These are phyloP conservation scores for Aphelocoma coerulescens DNA, from an alignment of 2,113 vertebrate species.

Conservation along the genomic window DNA sequence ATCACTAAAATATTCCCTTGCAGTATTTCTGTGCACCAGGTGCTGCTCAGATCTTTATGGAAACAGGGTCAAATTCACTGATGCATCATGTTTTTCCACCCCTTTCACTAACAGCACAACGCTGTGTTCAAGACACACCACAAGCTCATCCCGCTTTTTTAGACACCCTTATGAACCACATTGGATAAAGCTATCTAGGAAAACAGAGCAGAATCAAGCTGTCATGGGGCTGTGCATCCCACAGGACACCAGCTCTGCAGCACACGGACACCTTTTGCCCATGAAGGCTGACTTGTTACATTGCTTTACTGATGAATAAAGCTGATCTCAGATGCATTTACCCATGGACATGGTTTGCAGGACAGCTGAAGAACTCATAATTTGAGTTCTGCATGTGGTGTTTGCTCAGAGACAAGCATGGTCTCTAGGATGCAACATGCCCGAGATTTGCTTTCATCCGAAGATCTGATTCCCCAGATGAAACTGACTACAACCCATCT, in stretches of 20 bases:
- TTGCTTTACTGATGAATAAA: not conserved
- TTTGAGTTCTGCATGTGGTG: not conserved
- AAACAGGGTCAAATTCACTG: not conserved
- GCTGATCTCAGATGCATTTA: not conserved
- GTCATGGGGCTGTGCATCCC: not conserved
- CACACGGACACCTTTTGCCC: not conserved
- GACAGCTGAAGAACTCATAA: not conserved
- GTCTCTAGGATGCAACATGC: not conserved
- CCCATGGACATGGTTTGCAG: not conserved
- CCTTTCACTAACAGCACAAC: not conserved
- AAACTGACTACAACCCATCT: not conserved
- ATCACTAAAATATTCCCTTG: not conserved
- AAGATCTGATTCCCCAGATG: not conserved
- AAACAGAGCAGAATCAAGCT: not conserved
- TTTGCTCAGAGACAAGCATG: not conserved
- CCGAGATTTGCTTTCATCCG: not conserved
- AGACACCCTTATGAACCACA: not conserved
- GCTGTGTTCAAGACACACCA: not conserved
- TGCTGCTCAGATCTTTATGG: not conserved
- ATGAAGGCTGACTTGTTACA: accelerated
- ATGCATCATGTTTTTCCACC: not conserved
- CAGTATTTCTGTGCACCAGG: not conserved
- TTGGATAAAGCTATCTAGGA: not conserved
- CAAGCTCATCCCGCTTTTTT: not conserved
- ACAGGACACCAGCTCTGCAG: not conserved